Evolutionary conservation across 2,888 invertebrate species (phyloP), one percentile per base, ranked within the genome.

Genomic region (Notocelia uddmanniana): DNA sequence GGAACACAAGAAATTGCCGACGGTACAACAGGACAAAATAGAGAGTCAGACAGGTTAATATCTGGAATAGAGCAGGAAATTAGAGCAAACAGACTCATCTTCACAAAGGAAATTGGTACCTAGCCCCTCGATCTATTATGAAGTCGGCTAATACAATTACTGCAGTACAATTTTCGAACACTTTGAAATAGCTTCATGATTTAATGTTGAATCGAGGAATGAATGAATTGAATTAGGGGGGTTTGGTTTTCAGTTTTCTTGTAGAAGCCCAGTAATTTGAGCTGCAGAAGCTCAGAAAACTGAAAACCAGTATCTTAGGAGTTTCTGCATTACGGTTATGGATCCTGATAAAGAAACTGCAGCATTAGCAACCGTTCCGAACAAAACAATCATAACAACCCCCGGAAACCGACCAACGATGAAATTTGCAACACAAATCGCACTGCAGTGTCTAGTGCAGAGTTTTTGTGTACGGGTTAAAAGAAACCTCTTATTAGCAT

Each of bases 401-500:
- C 64, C 37, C 66, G 66, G 67, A 62, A 68, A 68, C 48, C 26
- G 55, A 45, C 54, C 55, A 67, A 62, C 76, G 74, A 76, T 74
- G 74, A 81, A 92, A 93, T 91, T 92, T 90, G 92, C 93, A 93
- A 92, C 86, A 87, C 92, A 93, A 92, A 93, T 92, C 90, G 90
- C 92, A 93, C 90, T 93, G 93, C 93, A 93, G 93, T 91, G 85
- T 88, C 87, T 88, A 89, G 92, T 93, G 93, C 93, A 92, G 93
- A 90, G 91, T 88, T 93, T 93, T 92, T 92, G 68, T 92, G 86
- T 88, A 87, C 87, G 88, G 84, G 87, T 85, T 87, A 84, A 89
- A 92, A 92, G 91, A 89, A 91, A 91, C 87, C 86, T 83, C 87
- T 87, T 86, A 91, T 93, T 92, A 90, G 90, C 92, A 93, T 92